Base-by-base conservation (phyloP, 2,797 vertebrate genomes). In the Epinephelus malabaricus region DNA sequence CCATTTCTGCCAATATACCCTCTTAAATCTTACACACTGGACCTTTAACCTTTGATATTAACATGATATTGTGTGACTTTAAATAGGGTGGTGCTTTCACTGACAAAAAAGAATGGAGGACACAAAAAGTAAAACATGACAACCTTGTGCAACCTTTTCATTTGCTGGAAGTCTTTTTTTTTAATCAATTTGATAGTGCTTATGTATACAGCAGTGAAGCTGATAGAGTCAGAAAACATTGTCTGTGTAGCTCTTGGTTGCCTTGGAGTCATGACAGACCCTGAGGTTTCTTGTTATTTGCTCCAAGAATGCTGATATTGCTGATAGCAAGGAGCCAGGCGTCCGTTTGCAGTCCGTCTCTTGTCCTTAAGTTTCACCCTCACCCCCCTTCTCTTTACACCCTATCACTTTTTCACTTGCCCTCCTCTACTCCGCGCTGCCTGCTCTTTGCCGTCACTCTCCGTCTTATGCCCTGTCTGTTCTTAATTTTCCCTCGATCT, bases 291-390 rank as follows among this genome's bases (percentile, higher is more conserved):
- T 77, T 79, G 55, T 83, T 76, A 69, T 81, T 78, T 78, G 51
- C 62, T 67, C 69, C 18, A 67, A 82, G 78, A 89, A 81, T 92
- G 82, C 90, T 89, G 88, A 92, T 88, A 81, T 63, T 45, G 78
- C 86, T 70, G 51, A 78, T 74, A 55, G 73, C 47, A 34, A 75
- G 83, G 77, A 84, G 82, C 84, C 82, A 82, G 76, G 86, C 63
- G 53, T 92, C 88, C n/a, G 59, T 90, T 91, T 92, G 79, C 82
- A 82, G 49, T 72, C 49, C 18, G 49, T 60, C 53, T 46, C 81
- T 74, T 62, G 69, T 91, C 81, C 78, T 87, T 80, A 86, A 70
- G 62, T 88, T 81, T 83, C 81, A 73, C 56, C 64, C 65, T 74
- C 74, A 6, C 45, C 64, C 58, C 25, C 21, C 55, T 73, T 74